Evolutionary conservation across 1,140 invertebrate genomes (phyloP).

Genomic region (Elysia chlorotica): DNA sequence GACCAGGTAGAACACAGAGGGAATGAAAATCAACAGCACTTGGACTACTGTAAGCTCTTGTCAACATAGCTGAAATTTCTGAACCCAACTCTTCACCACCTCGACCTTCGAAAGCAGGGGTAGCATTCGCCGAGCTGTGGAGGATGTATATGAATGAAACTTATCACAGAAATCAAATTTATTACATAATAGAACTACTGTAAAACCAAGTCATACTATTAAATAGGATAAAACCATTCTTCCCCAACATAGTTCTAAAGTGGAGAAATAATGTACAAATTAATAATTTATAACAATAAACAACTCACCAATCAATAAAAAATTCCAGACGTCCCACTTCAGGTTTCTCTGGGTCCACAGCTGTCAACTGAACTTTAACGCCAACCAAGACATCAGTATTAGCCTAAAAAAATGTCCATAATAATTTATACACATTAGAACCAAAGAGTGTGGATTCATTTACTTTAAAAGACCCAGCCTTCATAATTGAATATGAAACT

Average conservation of each 20-base stretch:
- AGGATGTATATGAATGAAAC: too few species aligned
- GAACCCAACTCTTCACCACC: conserved; percentile 88
- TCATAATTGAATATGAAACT: too few species aligned
- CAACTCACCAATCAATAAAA: conserved; percentile 89
- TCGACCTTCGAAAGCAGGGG: conserved; percentile 92
- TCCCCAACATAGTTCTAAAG: too few species aligned
- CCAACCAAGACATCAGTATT: conserved; percentile 92
- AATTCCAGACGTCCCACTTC: conserved; percentile 88
- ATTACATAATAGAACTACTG: too few species aligned
- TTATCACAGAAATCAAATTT: too few species aligned
- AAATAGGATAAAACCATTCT: too few species aligned
- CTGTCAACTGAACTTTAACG: conserved; percentile 89
- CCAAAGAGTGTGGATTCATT: too few species aligned
- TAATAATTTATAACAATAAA: too few species aligned
- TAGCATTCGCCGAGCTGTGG: conserved; percentile 93
- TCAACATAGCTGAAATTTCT: conserved; percentile 79
- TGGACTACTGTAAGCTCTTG: conserved; percentile 77
- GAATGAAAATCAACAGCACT: conserved; percentile 78
- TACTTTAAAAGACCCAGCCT: too few species aligned
- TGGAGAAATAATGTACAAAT: too few species aligned
- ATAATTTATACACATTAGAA: too few species aligned
- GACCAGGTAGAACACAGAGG: conserved; percentile 81
- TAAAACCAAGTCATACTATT: too few species aligned
- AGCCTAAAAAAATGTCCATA: conserved; percentile 68
- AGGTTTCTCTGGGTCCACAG: conserved; percentile 75